These are phyloP conservation scores for Amiota mariae DNA, from an alignment of 2,888 invertebrate genomes.

Conservation along the genomic window DNA sequence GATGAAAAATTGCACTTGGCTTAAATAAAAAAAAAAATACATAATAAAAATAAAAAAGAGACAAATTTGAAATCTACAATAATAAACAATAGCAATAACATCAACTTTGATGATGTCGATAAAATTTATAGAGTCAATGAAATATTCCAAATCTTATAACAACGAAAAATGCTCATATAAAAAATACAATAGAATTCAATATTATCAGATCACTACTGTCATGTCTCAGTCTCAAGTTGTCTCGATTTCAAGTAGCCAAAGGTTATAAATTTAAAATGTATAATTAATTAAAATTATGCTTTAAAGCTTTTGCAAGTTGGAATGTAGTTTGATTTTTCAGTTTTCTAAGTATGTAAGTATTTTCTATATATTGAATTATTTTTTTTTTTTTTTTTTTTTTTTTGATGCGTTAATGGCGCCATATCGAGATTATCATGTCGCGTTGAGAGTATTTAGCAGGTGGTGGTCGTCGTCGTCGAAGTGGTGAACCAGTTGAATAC, in stretches of 20 bases:
- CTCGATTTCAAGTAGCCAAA: constrained; percentile 32
- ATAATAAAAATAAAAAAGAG: constrained; percentile 9
- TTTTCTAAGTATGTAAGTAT: background rate
- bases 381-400: background rate
- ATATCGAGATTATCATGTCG: background rate
- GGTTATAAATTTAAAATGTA: constrained; percentile 55
- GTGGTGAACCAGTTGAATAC: background rate
- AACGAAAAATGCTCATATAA: background rate
- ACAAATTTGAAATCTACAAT: background rate
- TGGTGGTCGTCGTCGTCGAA: background rate
- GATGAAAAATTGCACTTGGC: constrained; percentile 11
- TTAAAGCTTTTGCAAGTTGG: constrained; percentile 32
- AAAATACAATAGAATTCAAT: too few species aligned
- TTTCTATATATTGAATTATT: background rate
- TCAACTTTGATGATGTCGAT: background rate
- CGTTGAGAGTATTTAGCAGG: too few species aligned
- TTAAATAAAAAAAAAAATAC: background rate
- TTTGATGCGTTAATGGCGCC: too few species aligned
- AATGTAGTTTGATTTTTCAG: constrained; percentile 40
- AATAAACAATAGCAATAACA: background rate
- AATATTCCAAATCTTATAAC: constrained; percentile 16
- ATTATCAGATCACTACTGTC: too few species aligned
- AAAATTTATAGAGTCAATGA: constrained; percentile 38
- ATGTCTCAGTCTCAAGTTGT: too few species aligned
- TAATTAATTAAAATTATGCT: constrained; percentile 49